Evolutionary conservation across 1,140 invertebrate genomes (phyloP).

Genomic region (Megalonaias nervosa): DNA sequence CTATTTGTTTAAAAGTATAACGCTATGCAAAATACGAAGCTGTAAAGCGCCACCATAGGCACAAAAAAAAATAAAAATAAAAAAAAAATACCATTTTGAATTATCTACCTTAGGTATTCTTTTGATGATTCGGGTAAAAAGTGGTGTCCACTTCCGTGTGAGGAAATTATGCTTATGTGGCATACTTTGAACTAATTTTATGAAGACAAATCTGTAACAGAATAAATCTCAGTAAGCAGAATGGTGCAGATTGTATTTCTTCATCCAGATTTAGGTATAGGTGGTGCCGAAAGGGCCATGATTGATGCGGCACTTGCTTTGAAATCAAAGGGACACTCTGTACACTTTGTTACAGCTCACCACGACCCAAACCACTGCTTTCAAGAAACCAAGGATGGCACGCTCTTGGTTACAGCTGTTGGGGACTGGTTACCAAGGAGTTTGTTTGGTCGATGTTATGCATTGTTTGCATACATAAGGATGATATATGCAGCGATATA

Average conservation of each 20-base stretch:
- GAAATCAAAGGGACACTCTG: conserved; percentile 85
- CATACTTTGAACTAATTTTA: not conserved
- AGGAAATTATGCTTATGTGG: not conserved
- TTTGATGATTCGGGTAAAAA: not conserved
- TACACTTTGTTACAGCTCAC: conserved; percentile 94
- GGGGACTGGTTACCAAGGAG: conserved; percentile 73
- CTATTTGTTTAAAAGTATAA: too few relatives aligned
- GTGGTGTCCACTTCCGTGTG: conserved; percentile 2
- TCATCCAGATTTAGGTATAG: conserved; percentile 98
- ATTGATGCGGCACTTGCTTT: conserved; percentile 95
- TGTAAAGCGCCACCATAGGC: too few relatives aligned
- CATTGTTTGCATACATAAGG: conserved; percentile 93
- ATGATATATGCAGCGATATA: conserved; percentile 90
- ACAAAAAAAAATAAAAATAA: too few relatives aligned
- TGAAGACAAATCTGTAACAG: not conserved
- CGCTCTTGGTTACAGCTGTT: conserved; percentile 75
- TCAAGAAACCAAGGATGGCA: conserved; percentile 91
- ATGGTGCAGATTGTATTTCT: conserved; percentile 83
- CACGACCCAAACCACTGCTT: conserved; percentile 96
- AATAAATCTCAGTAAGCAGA: not conserved
- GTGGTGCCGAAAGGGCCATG: conserved; percentile 96
- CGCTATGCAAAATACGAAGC: too few relatives aligned
- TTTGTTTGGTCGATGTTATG: conserved; percentile 88
- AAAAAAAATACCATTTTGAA: too few relatives aligned
- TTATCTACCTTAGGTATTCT: too few relatives aligned